Conservation (phyloP, 2,888 invertebrate genomes). For the Aphidoletes aphidimyza region DNA sequence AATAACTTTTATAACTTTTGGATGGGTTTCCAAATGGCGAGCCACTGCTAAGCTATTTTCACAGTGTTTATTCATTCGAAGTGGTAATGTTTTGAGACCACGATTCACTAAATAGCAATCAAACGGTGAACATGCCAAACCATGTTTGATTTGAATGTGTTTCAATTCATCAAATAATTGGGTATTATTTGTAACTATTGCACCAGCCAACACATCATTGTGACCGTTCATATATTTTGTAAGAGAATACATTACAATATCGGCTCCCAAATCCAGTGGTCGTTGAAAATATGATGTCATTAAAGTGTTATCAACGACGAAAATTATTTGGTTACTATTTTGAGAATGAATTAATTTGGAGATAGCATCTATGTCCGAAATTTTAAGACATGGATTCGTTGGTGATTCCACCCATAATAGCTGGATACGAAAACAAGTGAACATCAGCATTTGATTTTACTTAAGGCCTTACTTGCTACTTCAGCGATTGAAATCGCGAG, state of each 20-base stretch:
- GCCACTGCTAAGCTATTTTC: conserved; percentile 82
- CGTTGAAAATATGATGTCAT: conserved; percentile 90
- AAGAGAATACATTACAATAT: conserved; percentile 89
- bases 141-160: conserved; percentile 84
- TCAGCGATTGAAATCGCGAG: no score
- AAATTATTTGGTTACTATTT: conserved; percentile 63
- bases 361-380: conserved; percentile 56
- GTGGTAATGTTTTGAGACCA: conserved; percentile 90
- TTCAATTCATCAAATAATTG: conserved; percentile 77
- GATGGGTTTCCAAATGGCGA: conserved; percentile 82
- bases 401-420: conserved; percentile 56
- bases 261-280: conserved; percentile 90
- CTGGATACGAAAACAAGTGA: neutral
- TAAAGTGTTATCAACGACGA: conserved; percentile 91
- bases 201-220: conserved; percentile 97
- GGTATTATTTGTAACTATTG: conserved; percentile 79
- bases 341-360: conserved; percentile 18
- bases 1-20: conserved; percentile 80
- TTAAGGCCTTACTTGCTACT: no score
- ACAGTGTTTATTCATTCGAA: conserved; percentile 92
- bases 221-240: conserved; percentile 99
- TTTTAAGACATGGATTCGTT: conserved; percentile 56
- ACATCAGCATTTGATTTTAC: neutral
- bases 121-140: conserved; percentile 94
- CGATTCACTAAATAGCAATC: conserved; percentile 94